These are phyloP conservation scores for Manis javanica DNA, from an alignment of 2,797 vertebrate genomes.

Conservation along the genomic window DNA sequence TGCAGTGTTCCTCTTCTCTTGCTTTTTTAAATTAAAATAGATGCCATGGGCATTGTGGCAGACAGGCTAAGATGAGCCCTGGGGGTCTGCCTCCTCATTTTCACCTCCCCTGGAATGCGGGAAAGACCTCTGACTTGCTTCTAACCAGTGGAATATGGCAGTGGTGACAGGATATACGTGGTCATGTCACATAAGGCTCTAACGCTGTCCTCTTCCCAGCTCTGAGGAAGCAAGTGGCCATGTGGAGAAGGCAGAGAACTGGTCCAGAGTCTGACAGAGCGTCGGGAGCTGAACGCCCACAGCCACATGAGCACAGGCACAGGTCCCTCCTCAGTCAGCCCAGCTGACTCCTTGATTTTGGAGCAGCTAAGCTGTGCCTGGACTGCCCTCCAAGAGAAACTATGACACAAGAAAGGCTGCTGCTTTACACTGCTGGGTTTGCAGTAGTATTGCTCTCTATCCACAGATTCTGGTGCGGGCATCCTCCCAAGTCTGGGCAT, in stretches of 20 bases:
- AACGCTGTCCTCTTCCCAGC: not conserved
- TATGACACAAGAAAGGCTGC: too few species aligned
- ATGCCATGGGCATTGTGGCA: not conserved
- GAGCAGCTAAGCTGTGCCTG: not conserved
- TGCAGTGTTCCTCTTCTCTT: not conserved
- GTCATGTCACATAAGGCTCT: not conserved
- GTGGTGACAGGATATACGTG: not conserved
- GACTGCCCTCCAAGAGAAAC: not conserved
- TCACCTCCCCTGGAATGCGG: not conserved
- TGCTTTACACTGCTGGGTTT: too few species aligned
- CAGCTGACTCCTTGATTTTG: too few species aligned
- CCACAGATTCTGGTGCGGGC: not conserved
- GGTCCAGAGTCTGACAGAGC: not conserved
- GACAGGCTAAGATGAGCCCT: not conserved
- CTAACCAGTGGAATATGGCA: not conserved
- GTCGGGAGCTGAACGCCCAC: not conserved
- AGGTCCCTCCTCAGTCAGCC: not conserved
- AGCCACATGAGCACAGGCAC: not conserved
- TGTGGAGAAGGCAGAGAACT: not conserved
- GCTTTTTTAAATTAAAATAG: not conserved
- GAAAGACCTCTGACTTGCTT: not conserved
- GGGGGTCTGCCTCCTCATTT: not conserved
- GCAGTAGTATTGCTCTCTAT: too few species aligned
- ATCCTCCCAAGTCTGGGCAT: not conserved
- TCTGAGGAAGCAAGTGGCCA: not conserved